A percentile compares a stretch with the other conserved stretches of the same genome.
These are phyloP conservation scores for Trichogramma pretiosum DNA, from an alignment of 1,140 invertebrate species.

Conservation along the genomic window DNA sequence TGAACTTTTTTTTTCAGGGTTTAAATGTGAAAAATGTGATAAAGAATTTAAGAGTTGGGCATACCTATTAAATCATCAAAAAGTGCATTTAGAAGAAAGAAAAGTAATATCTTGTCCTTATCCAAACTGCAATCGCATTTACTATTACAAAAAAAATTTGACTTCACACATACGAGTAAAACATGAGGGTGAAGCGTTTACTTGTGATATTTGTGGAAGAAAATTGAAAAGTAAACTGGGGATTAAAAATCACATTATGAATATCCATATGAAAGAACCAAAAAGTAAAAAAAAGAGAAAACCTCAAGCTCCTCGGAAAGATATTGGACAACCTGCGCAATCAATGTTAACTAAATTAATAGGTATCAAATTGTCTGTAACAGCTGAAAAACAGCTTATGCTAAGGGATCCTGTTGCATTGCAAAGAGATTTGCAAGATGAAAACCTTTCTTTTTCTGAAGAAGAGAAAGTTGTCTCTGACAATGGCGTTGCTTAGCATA, in stretches of 20 bases:
- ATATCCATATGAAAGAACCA: neutral
- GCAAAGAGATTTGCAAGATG: neutral
- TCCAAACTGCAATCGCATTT: conserved; percentile 10
- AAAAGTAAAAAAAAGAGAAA: conserved; percentile 1
- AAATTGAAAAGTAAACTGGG: conserved; percentile 12
- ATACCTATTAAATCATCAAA: neutral
- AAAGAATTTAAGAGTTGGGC: conserved; percentile 8
- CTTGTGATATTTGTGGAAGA: conserved; percentile 13
- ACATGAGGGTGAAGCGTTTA: conserved; percentile 9
- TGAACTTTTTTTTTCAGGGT: conserved; percentile 9
- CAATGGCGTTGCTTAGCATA: too few species aligned
- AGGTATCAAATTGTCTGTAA: conserved; percentile 5
- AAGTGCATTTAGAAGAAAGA: conserved; percentile 9
- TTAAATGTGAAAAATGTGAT: conserved; percentile 4
- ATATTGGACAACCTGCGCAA: conserved; percentile 7
- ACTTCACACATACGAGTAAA: conserved; percentile 9
- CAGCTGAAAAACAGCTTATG: conserved; percentile 5
- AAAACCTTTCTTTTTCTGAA: conserved; percentile 2
- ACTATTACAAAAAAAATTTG: conserved; percentile 16
- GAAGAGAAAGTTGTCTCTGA: conserved; percentile 6
- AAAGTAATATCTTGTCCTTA: conserved; percentile 14
- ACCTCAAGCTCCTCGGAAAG: conserved; percentile 8
- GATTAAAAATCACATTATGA: conserved; percentile 8
- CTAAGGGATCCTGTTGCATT: conserved; percentile 7
- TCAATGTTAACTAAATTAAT: conserved; percentile 9